Conservation (phyloP, 2,797 vertebrate genomes). For the Anomalospiza imberbis region DNA sequence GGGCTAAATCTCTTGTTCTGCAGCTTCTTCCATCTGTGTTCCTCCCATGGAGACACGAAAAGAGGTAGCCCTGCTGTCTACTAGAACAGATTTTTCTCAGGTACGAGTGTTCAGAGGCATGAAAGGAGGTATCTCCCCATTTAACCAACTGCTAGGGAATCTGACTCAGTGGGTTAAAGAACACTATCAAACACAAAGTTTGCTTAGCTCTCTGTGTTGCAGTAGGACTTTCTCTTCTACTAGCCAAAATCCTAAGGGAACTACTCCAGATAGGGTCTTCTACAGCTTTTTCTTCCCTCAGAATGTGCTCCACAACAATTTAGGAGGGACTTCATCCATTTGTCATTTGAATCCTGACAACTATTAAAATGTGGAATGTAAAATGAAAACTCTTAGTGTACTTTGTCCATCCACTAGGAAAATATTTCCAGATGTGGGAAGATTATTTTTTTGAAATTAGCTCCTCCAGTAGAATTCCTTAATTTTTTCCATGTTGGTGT, state of each 20-base stretch:
- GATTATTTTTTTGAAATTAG: neutral
- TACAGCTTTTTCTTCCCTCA: neutral
- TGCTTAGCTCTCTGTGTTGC: neutral
- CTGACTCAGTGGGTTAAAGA: neutral
- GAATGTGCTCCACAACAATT: neutral
- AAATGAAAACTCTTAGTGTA: neutral
- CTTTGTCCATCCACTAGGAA: neutral
- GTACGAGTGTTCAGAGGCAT: neutral
- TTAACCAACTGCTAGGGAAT: neutral
- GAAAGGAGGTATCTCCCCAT: neutral
- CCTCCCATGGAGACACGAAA: accelerated
- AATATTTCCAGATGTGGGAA: neutral
- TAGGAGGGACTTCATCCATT: neutral
- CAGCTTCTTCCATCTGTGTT: neutral
- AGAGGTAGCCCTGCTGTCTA: neutral
- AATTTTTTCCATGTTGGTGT: neutral
- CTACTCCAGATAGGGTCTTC: neutral
- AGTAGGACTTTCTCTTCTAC: neutral
- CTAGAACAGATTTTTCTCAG: neutral
- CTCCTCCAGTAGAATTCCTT: neutral
- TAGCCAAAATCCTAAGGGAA: neutral
- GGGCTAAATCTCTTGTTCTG: neutral
- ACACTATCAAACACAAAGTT: accelerated
- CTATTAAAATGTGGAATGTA: neutral
- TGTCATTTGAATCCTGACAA: neutral